phyloP scores from a whole-genome alignment of 2,797 vertebrate species.

The Chloroceryle amazona region DNA sequence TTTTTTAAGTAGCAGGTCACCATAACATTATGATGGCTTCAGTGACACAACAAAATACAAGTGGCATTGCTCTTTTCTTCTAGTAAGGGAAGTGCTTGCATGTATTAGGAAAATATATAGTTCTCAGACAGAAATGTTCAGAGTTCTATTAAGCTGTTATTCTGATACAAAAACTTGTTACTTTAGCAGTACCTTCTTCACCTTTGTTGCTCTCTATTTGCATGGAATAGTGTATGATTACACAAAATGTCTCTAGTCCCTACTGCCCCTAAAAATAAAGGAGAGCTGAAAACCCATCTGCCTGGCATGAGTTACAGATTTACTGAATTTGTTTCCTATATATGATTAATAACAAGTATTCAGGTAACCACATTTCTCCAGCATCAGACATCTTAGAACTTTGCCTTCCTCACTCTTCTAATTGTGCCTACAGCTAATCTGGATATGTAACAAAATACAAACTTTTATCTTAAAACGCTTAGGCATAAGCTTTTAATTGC shows the following conservation, averaged over 20 bases:
- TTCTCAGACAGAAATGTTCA: not conserved
- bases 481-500: slow-evolving; percentile 22
- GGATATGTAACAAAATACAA: not conserved
- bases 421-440: not conserved
- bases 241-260: not conserved
- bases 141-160: not conserved
- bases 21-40: not conserved
- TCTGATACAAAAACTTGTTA: not conserved
- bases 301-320: not conserved
- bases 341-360: not conserved
- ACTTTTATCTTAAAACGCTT: not conserved
- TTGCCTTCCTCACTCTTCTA: not conserved
- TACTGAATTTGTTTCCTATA: not conserved
- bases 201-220: not conserved
- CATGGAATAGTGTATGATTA: not conserved
- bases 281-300: not conserved
- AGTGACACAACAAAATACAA: not conserved
- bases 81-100: not conserved
- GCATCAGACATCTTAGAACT: not conserved
- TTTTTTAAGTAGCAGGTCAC: not conserved
- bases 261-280: not conserved
- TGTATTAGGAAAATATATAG: not conserved
- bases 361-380: not conserved
- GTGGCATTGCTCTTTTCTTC: not conserved
- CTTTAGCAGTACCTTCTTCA: not conserved